Conservation (phyloP, 2,797 vertebrate genomes). For the Acipenser oxyrinchus region DNA sequence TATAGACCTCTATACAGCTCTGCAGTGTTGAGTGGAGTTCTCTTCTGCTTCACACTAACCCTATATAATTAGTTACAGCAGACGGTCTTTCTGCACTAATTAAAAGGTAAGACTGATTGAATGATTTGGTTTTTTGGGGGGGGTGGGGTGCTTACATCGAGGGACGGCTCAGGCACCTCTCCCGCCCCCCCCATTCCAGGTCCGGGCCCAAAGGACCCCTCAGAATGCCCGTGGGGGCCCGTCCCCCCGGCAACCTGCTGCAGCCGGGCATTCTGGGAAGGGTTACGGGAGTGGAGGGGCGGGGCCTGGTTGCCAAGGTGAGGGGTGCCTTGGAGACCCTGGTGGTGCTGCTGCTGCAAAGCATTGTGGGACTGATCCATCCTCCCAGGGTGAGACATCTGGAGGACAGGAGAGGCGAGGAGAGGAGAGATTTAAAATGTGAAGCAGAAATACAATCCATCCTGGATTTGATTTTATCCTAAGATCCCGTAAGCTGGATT, state of each 20-base stretch:
- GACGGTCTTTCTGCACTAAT: not conserved
- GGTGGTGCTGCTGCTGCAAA: conserved; percentile 46
- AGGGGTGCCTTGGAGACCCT: conserved; percentile 56
- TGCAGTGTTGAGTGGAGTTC: no score
- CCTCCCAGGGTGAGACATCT: conserved; percentile 67
- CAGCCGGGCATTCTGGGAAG: conserved; percentile 53
- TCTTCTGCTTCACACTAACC: no score
- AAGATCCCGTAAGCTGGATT: no score
- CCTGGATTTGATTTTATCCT: no score
- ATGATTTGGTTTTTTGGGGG: conserved; percentile 8
- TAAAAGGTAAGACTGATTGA: not conserved
- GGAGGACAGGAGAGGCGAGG: not conserved
- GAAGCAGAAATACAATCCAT: not conserved
- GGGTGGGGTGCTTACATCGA: conserved; percentile 73
- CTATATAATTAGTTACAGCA: no score
- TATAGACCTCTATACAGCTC: no score
- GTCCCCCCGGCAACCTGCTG: conserved; percentile 29
- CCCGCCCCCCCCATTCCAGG: conserved; percentile 44
- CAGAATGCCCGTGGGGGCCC: conserved; percentile 40
- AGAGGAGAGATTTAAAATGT: not conserved
- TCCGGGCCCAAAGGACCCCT: conserved; percentile 52
- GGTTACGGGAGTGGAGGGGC: conserved; percentile 62
- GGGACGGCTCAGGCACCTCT: conserved; percentile 75
- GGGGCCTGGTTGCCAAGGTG: conserved; percentile 61
- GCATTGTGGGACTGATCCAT: conserved; percentile 69